Percentiles rank a stretch among this genome's conserved stretches.
These are phyloP conservation scores for Lucinisca nassula DNA, from an alignment of 2,888 invertebrate species.

Conservation along the genomic window DNA sequence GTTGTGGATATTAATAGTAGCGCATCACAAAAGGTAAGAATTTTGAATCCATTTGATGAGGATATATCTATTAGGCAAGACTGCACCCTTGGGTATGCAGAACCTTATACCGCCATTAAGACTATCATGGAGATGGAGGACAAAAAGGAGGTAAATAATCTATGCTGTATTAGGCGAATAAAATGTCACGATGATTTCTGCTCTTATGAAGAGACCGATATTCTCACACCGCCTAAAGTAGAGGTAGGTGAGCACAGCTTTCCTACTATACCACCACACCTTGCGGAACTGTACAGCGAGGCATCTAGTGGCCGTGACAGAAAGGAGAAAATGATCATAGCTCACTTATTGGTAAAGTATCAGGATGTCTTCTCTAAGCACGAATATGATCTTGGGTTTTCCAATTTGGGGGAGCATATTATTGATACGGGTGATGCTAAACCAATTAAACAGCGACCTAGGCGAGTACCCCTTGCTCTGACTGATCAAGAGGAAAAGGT, in stretches of 20 bases:
- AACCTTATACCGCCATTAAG: background rate
- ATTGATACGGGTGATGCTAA: background rate
- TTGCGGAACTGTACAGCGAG: background rate
- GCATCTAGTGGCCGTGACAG: background rate
- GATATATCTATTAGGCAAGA: background rate
- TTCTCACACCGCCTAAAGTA: too few species aligned
- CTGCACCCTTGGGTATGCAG: background rate
- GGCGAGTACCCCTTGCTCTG: background rate
- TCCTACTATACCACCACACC: too few species aligned
- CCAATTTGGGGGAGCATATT: background rate
- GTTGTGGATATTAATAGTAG: background rate
- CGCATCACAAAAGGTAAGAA: background rate
- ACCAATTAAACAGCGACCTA: background rate
- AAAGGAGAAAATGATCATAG: background rate
- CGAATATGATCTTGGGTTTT: background rate
- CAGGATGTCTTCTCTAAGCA: too few species aligned
- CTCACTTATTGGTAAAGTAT: background rate
- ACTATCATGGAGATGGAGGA: background rate
- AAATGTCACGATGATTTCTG: background rate
- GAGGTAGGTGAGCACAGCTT: too few species aligned
- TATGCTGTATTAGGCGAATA: background rate
- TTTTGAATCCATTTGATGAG: background rate
- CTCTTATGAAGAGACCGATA: too few species aligned
- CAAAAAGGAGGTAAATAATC: background rate
- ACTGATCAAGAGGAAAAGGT: background rate